Base-by-base conservation (phyloP, 2,797 vertebrate species). In the Astyanax mexicanus region DNA sequence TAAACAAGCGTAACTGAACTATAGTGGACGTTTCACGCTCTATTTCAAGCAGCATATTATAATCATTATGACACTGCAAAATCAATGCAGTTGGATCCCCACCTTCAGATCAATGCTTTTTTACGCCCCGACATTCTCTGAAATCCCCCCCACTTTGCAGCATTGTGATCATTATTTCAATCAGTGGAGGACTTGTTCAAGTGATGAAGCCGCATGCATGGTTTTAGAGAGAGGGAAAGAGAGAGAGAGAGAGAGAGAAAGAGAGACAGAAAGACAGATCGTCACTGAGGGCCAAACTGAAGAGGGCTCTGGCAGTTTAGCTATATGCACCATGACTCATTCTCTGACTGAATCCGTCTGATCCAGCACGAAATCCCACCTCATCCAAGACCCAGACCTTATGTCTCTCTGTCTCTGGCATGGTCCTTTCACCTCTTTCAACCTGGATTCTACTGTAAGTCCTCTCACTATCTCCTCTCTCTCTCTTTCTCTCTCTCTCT, bases 341-440 rank as follows among this genome's bases (percentile, higher is more conserved):
- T 82, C 69, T 23, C 35, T 21, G 45, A 52, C 72, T 88, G 87
- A 88, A 88, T 87, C 86, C 78, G 76, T 81, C 83, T 92, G 86
- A 92, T 92, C 89, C 74, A 0, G 77, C 68, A 67, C 80, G 88
- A 90, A 91, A 91, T 91, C 88, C 84, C 86, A 81, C 85, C 81
- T 90, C 76, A 73, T 89, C 80, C 80, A 82, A 81, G 37, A 78
- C 49, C 61, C 67, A 61, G 67, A 52, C 72, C 35, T 45, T 71
- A 64, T 32, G 11, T n/a, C 49, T 32, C 7, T 65, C 55, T 45
- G 55, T 58, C 51, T 72, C 81, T 66, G 76, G 57, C 65, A 76
- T 51, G 37, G 69, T 32, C 17, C 49, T 44, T 51, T 32, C 35
- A 21, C 19, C 19, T 40, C 58, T 57, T 44, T 61, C 35, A 66